Evolutionary conservation across 2,888 invertebrate genomes (phyloP), one percentile per base, ranked within the genome.

Genomic region (Drosophila formosana): DNA sequence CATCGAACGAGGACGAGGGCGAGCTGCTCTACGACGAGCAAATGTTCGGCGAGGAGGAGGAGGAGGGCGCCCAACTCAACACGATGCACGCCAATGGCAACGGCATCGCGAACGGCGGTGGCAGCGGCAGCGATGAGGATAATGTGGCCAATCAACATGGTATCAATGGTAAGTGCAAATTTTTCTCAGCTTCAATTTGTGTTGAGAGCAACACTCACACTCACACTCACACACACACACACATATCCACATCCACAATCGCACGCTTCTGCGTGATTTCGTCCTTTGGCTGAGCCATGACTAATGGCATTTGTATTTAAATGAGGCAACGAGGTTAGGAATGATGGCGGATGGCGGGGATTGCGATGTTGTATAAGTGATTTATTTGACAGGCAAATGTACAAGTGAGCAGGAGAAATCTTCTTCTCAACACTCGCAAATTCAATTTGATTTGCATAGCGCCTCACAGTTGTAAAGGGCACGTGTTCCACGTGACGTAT

Each of bases 1-100:
- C 92, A 89, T 90, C 91, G 80, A 90, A 88, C 65, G 92, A 91
- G 75, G 92, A 82, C 51, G 86, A 91, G 67, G 78, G 89, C 60
- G 92, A 92, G 73, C 84, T 91, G 64, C 76, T 91, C 68, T 91
- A 88, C 61, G 90, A 89, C 45, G 92, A 91, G 72, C 88, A 79
- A 75, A 87, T 90, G 77, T 91, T 91, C 60, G 91, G 91, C 77
- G 86, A 89, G 63, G 90, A 90, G 53, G 79, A 84, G 58, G 81
- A 80, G 41, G 85, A 89, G 55, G 58, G 77, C 70, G 70, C 72
- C 82, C 75, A 78, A 72, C 66, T 76, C 72, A 89, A 91, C 79
- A 76, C 88, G 76, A 75, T 86, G 75, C 83, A 81, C 45, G 77
- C 23, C 23, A 41, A 11, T 9, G 23, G 9, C 5, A 30, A 8